Percentiles rank a stretch among this genome's conserved stretches.
These are phyloP conservation scores for Dendrolimus kikuchii DNA, from an alignment of 1,140 invertebrate genomes.

Conservation along the genomic window DNA sequence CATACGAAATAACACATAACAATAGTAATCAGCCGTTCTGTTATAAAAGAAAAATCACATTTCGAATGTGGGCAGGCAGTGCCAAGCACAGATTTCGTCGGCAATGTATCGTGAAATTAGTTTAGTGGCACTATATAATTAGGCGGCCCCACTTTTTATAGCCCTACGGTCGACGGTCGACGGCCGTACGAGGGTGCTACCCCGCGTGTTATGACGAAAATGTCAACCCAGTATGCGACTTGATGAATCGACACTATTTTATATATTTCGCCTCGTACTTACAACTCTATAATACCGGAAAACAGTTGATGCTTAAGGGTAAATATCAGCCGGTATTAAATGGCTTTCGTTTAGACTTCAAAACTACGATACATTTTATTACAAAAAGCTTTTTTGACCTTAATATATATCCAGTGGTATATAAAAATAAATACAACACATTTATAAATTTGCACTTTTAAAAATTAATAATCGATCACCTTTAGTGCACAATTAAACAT, in stretches of 20 bases:
- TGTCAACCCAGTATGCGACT: slow-evolving; percentile 64
- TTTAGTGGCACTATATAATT: slow-evolving; percentile 72
- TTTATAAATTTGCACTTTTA: no score
- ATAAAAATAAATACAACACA: no score
- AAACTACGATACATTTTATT: no score
- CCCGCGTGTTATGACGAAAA: slow-evolving; percentile 64
- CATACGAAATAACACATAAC: slow-evolving; percentile 63
- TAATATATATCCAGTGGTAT: no score
- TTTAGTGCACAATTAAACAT: no score
- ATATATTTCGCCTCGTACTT: slow-evolving; percentile 28
- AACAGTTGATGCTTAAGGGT: not conserved
- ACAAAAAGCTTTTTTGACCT: no score
- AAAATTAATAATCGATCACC: no score
- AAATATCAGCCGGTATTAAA: not conserved
- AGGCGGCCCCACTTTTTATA: slow-evolving; percentile 61
- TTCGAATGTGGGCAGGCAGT: slow-evolving; percentile 55
- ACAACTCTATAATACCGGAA: slow-evolving; percentile 8
- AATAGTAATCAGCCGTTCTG: slow-evolving; percentile 59
- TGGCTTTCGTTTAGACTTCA: no score
- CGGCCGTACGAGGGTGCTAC: slow-evolving; percentile 22
- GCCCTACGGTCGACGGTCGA: slow-evolving; percentile 25
- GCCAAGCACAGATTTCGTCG: slow-evolving; percentile 69
- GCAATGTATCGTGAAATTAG: slow-evolving; percentile 72
- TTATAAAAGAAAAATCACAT: slow-evolving; percentile 59
- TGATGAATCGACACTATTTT: slow-evolving; percentile 69